Evolutionary conservation across 1,140 invertebrate species (phyloP).

Genomic region (Zaprionus ghesquierei): DNA sequence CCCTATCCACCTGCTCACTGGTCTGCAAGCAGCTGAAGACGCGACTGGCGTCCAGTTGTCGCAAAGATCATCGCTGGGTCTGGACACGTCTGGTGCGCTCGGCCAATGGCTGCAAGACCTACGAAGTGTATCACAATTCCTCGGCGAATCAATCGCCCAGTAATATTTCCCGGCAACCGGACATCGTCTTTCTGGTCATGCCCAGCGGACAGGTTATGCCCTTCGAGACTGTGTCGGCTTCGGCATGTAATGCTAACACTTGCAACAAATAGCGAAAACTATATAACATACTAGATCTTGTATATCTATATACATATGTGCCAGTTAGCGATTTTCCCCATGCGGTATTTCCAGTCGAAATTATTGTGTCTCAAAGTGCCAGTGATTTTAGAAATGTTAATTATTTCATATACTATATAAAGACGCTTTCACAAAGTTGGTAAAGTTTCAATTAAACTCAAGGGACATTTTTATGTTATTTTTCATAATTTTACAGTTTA

Average conservation of each 20-base stretch:
- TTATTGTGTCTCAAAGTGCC: not conserved
- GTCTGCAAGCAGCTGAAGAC: constrained; percentile 28
- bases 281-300: not conserved
- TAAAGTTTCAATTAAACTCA: no score
- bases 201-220: constrained; percentile 62
- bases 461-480: no score
- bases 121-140: constrained; percentile 63
- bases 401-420: not conserved
- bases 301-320: not conserved
- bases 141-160: constrained; percentile 2
- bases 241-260: not conserved
- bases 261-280: not conserved
- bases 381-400: not conserved
- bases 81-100: constrained; percentile 48
- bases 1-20: constrained; percentile 33
- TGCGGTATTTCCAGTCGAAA: not conserved
- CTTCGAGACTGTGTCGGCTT: constrained; percentile 43
- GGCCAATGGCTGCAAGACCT: constrained; percentile 48
- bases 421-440: no score
- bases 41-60: not conserved
- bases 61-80: constrained; percentile 28
- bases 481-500: no score
- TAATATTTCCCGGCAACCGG: constrained; percentile 9
- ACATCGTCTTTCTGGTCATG: constrained; percentile 58
- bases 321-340: not conserved